phyloP scores from a whole-genome alignment of 2,113 vertebrate species.

The Ornithorhynchus anatinus region DNA sequence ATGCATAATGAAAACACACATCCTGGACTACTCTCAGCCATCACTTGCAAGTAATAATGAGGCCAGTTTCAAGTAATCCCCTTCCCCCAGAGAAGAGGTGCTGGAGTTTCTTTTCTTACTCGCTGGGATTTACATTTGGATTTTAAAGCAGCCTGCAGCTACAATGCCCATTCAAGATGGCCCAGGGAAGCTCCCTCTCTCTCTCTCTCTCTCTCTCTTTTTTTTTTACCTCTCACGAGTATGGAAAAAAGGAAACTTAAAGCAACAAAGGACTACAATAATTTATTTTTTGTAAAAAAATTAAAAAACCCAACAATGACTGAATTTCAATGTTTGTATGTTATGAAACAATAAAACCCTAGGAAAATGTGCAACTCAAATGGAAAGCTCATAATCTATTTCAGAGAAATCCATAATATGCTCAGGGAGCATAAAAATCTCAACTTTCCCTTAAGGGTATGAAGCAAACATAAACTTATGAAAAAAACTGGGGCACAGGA shows the following conservation, averaged over 20 bases:
- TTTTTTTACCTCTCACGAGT: not conserved
- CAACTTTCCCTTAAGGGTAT: not conserved
- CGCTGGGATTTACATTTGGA: slow-evolving; percentile 27
- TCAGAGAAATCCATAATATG: not conserved
- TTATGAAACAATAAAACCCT: not conserved
- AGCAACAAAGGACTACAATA: not conserved
- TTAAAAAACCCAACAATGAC: not conserved
- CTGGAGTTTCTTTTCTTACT: accelerated
- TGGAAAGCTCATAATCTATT: not conserved
- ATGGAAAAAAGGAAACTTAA: not conserved
- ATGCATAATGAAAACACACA: no score
- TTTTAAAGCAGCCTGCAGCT: not conserved
- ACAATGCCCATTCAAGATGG: not conserved
- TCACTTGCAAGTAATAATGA: slow-evolving; percentile 56
- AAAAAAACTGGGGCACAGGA: not conserved
- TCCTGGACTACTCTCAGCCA: slow-evolving; percentile 17
- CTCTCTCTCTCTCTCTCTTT: no score
- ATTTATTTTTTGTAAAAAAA: not conserved
- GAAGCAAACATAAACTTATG: slow-evolving; percentile 11
- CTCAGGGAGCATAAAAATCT: not conserved
- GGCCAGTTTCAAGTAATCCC: slow-evolving; percentile 37
- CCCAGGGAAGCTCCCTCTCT: not conserved
- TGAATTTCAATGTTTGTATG: not conserved
- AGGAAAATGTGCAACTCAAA: not conserved
- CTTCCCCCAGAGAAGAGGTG: slow-evolving; percentile 27